phyloP scores from a whole-genome alignment of 2,797 vertebrate genomes.

The Sardinella longiceps region DNA sequence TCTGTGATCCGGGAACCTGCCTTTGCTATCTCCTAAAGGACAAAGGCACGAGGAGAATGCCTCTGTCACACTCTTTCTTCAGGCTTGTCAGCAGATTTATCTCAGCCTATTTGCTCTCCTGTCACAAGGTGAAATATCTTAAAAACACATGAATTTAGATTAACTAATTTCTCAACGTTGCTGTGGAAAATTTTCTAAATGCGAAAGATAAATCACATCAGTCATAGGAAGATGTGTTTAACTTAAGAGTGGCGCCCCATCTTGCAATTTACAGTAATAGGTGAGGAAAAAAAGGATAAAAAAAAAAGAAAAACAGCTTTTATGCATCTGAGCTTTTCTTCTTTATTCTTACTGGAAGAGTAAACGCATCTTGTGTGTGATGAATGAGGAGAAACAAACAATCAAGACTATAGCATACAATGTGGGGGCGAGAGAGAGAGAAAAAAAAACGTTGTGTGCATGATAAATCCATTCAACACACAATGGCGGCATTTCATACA shows the following conservation, averaged over 20 bases:
- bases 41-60: not conserved
- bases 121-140: conserved; percentile 17
- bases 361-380: not conserved
- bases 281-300: not conserved
- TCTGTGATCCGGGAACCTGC: not conserved
- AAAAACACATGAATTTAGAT: conserved; percentile 20
- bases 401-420: not conserved
- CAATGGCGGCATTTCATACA: not conserved
- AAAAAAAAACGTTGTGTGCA: not conserved
- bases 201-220: not conserved
- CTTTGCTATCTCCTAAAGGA: conserved; percentile 17
- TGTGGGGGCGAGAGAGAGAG: not conserved
- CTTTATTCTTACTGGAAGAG: not conserved
- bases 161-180: not conserved
- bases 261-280: not conserved
- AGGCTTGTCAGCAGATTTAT: conserved; percentile 19
- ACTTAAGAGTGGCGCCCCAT: not conserved
- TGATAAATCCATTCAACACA: conserved; percentile 1
- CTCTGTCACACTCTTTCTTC: not conserved
- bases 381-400: not conserved
- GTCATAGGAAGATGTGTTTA: not conserved
- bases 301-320: not conserved
- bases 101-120: not conserved
- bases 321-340: not conserved
- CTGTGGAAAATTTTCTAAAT: not conserved